Conservation (phyloP, 1,140 invertebrate genomes). For the Microplitis demolitor region DNA sequence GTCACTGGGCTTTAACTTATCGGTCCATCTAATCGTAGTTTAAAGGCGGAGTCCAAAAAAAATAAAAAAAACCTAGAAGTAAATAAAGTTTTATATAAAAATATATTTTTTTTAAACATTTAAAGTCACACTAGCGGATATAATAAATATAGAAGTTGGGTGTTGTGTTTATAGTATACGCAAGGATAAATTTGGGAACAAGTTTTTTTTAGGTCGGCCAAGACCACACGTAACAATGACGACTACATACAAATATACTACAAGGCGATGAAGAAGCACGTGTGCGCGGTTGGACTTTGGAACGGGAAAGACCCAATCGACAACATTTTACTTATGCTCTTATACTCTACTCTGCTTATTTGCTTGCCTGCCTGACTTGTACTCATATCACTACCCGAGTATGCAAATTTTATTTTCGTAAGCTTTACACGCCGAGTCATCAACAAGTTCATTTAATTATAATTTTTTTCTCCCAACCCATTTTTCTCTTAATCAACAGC, state of each 20-base stretch:
- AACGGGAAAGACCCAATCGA: constrained; percentile 15
- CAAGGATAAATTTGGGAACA: constrained; percentile 2
- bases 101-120: too few species aligned
- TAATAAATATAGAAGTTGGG: too few species aligned
- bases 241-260: background rate
- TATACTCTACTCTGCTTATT: background rate
- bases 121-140: too few species aligned
- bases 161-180: background rate
- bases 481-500: too few species aligned
- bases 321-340: background rate
- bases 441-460: background rate
- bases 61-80: background rate
- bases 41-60: background rate
- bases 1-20: too few species aligned
- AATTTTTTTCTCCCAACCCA: too few species aligned
- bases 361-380: background rate
- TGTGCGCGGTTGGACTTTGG: constrained; percentile 20
- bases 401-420: background rate
- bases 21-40: too few species aligned
- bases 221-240: background rate
- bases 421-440: background rate
- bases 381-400: background rate
- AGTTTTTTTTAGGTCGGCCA: constrained; percentile 12
- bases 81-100: too few species aligned
- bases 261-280: constrained; percentile 5